A percentile compares a stretch with the other conserved stretches of the same genome.
These are phyloP conservation scores for Deilephila porcellus DNA, from an alignment of 2,888 invertebrate genomes.

Conservation along the genomic window DNA sequence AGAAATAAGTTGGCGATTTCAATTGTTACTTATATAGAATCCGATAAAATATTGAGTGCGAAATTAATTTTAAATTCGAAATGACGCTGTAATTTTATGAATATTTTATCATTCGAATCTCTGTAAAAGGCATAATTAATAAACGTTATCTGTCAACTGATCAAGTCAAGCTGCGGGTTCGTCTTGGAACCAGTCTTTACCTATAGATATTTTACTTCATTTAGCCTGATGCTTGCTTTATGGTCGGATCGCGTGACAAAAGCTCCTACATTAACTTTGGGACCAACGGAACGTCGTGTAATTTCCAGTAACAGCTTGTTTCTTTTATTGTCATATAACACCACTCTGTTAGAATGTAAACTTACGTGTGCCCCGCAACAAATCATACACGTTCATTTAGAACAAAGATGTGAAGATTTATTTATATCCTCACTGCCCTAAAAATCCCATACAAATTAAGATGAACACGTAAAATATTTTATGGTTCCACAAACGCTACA, in stretches of 20 bases:
- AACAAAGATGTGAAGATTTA: conserved; percentile 24
- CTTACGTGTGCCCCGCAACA: conserved; percentile 17
- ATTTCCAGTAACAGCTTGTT: conserved; percentile 81
- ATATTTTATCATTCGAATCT: conserved; percentile 20
- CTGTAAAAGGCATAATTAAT: conserved; percentile 18
- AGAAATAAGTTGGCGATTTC: neutral
- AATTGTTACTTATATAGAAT: neutral
- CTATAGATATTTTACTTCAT: conserved; percentile 51
- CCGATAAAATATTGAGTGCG: neutral
- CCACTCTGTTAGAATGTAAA: conserved; percentile 39
- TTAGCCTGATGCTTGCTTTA: conserved; percentile 65
- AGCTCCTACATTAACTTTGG: conserved; percentile 68
- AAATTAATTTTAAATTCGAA: neutral
- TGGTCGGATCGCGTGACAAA: conserved; percentile 76
- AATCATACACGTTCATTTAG: conserved; percentile 16
- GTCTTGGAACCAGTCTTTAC: conserved; percentile 23
- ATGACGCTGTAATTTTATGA: neutral
- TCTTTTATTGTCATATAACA: conserved; percentile 73
- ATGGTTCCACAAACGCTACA: conserved; percentile 40
- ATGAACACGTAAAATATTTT: conserved; percentile 41
- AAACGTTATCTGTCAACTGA: conserved; percentile 21
- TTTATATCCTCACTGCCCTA: conserved; percentile 24
- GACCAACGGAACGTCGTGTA: conserved; percentile 77
- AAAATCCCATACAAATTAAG: conserved; percentile 34
- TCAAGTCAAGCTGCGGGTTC: conserved; percentile 11